Evolutionary conservation across 2,888 invertebrate species (phyloP).

Genomic region (Elysia crispata): DNA sequence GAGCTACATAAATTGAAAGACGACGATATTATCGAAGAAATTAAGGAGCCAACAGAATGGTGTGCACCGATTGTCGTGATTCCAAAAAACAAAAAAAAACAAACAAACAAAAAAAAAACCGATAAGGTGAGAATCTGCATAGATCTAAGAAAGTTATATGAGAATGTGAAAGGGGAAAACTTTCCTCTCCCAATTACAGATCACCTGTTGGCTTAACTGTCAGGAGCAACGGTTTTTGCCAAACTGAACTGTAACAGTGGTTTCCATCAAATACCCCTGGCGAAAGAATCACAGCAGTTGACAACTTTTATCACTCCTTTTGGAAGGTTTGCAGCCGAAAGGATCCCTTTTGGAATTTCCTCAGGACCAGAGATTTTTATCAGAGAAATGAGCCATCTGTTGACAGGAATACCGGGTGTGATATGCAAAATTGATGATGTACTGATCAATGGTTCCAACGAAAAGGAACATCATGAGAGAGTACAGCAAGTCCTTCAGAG

Average conservation of each 20-base stretch:
- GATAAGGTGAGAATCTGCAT: slow-evolving; percentile 15
- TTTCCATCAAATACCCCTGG: too few relatives aligned
- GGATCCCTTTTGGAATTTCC: too few relatives aligned
- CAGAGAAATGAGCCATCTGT: slow-evolving; percentile 21
- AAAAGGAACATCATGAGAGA: slow-evolving; percentile 23
- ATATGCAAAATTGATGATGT: too few relatives aligned
- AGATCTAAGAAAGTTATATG: slow-evolving; percentile 19
- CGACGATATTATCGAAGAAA: slow-evolving; percentile 21
- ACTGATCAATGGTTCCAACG: background rate
- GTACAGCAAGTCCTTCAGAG: slow-evolving; percentile 11
- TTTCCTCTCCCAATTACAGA: slow-evolving; percentile 3
- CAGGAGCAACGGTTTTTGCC: too few relatives aligned
- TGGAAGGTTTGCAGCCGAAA: too few relatives aligned
- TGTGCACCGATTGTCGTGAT: slow-evolving; percentile 25
- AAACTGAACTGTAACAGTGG: too few relatives aligned
- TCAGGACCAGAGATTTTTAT: slow-evolving; percentile 31
- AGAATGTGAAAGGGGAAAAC: too few relatives aligned
- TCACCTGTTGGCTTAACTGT: slow-evolving; percentile 12
- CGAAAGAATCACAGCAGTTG: too few relatives aligned
- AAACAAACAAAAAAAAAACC: too few relatives aligned
- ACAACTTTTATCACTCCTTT: too few relatives aligned
- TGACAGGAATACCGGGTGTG: slow-evolving; percentile 43
- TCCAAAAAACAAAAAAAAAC: slow-evolving; percentile 21
- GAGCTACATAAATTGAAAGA: slow-evolving; percentile 27
- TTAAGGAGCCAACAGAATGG: slow-evolving; percentile 29